Conservation (phyloP, 1,140 invertebrate genomes). For the Drosophila baimaii region DNA sequence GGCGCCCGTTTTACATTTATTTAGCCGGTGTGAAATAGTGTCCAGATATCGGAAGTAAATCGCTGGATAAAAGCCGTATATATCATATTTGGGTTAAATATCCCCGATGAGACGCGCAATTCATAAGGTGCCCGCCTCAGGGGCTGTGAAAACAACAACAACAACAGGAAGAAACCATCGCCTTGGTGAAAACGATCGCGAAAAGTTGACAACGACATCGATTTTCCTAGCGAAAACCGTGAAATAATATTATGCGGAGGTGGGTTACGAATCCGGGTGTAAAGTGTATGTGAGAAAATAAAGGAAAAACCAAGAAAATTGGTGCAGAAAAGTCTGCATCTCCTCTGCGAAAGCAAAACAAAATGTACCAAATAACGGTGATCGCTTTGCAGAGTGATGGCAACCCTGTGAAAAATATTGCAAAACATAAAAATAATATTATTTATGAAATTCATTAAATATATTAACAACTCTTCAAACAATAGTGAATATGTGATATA, state of each 20-base stretch:
- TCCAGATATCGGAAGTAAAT: conserved; percentile 5
- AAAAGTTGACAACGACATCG: conserved; percentile 50
- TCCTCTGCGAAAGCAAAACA: not conserved
- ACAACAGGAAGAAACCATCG: conserved; percentile 7
- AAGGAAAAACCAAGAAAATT: not conserved
- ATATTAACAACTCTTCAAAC: too few relatives aligned
- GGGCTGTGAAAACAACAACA: conserved; percentile 13
- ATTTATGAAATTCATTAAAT: too few relatives aligned
- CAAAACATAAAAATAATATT: not conserved
- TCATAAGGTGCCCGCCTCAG: conserved; percentile 19
- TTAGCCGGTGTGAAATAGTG: conserved; percentile 59
- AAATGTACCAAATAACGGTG: not conserved
- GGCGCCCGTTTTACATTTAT: conserved; percentile 76
- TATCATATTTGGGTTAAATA: conserved; percentile 1
- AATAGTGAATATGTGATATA: not conserved
- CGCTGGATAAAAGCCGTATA: not conserved
- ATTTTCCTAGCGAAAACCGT: conserved; percentile 61
- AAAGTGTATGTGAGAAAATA: not conserved
- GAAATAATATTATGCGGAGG: conserved; percentile 73
- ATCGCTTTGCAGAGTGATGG: not conserved
- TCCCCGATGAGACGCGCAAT: conserved; percentile 42
- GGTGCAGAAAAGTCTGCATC: not conserved
- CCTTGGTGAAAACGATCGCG: conserved; percentile 11
- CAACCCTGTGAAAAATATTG: conserved; percentile 2
- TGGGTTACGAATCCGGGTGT: conserved; percentile 17